Base-by-base conservation (phyloP, 2,797 vertebrate genomes). In the Enoplosus armatus region DNA sequence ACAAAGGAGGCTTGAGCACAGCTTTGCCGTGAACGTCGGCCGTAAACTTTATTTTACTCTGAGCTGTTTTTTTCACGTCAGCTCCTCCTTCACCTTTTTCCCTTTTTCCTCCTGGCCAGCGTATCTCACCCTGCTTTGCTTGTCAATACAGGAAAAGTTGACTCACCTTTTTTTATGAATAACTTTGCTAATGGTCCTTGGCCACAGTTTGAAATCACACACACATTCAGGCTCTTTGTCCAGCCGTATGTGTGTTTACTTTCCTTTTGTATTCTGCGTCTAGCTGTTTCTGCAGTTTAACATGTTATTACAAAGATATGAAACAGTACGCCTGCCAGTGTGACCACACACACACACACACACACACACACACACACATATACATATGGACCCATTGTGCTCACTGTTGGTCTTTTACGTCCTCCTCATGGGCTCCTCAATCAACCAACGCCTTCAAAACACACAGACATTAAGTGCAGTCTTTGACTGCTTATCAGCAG, bases 401-500 rank as follows among this genome's bases (percentile, higher is more conserved):
- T 80, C 82, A 81, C 71, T 84, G 79, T 83, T 83, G 84, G 79
- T 86, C 89, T 90, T 91, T 88, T 85, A 86, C 90, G 80, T 90
- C 86, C 82, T 90, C 85, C 81, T 88, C 81, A 75, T 89, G 67
- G 56, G 84, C 88, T 81, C 87, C 88, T 90, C 91, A 88, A 91
- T 93, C 90, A 91, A 80, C 82, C 85, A 60, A 91, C 92, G 86
- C 93, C 93, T 92, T 93, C 41, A 91, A 89, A 90, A 91, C 87
- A 93, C 92, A 94, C 89, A 92, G 80, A 93, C 88, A 91, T 93
- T 93, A 92, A 94, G 91, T 89, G 94, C 89, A 86, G 90, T 88
- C 91, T 92, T 93, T 91, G 88, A 92, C 83, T 92, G 82, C 91
- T 94, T 94, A 94, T 94, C 94, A 87, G 90, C 53, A 74, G 83